Percentiles rank a stretch among this genome's conserved stretches.
Conservation (phyloP, 2,888 invertebrate genomes). For the Phalera bucephala region DNA sequence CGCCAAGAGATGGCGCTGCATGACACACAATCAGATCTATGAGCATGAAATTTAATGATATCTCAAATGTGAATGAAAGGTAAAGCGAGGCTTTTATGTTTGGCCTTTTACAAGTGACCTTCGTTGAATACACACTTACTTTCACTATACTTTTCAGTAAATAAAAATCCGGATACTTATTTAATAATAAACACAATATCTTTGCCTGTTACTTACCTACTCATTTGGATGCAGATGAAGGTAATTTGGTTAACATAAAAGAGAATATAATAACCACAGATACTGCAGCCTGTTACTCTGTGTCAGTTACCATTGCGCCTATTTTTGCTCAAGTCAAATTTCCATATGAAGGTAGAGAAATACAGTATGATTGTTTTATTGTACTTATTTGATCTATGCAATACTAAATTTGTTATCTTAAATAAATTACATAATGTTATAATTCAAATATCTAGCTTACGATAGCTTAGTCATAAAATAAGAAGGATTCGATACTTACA, state of each 20-base stretch:
- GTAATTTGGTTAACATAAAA: conserved; percentile 44
- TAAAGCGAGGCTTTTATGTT: conserved; percentile 30
- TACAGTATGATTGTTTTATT: too few species aligned
- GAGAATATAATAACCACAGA: too few species aligned
- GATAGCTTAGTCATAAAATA: too few species aligned
- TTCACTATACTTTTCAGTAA: conserved; percentile 65
- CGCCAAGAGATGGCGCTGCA: conserved; percentile 50
- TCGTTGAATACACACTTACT: conserved; percentile 53
- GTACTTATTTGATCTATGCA: too few species aligned
- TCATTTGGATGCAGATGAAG: conserved; percentile 54
- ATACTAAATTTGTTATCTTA: too few species aligned
- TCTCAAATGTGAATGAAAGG: conserved; percentile 32
- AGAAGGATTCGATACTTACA: too few species aligned
- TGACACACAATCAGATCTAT: conserved; percentile 8
- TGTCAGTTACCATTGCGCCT: too few species aligned
- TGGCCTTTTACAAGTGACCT: conserved; percentile 56
- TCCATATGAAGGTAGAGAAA: too few species aligned
- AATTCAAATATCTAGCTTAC: too few species aligned
- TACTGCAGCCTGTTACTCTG: too few species aligned
- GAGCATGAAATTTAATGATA: conserved; percentile 9
- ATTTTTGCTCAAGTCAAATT: too few species aligned
- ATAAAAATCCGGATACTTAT: conserved; percentile 66
- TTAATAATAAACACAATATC: conserved; percentile 53
- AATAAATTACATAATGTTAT: too few species aligned
- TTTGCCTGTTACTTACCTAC: conserved; percentile 55